Evolutionary conservation across 2,113 vertebrate species (phyloP).

Genomic region (Apaloderma vittatum): DNA sequence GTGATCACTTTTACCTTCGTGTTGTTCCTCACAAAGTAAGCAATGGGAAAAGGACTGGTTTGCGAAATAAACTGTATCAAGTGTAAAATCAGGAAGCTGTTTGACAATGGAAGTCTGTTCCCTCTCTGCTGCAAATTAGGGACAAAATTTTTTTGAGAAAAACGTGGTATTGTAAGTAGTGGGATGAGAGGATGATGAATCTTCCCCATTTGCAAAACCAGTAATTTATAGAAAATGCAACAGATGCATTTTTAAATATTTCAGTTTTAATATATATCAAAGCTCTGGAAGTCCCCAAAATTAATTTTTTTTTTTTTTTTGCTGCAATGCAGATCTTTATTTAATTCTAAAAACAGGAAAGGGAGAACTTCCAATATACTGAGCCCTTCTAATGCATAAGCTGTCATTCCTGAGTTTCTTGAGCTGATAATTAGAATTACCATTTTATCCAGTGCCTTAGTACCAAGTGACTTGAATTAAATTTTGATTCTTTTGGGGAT

Average conservation of each 20-base stretch:
- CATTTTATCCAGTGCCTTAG: constrained; percentile 14
- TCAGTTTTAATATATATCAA: neutral
- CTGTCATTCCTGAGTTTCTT: constrained; percentile 14
- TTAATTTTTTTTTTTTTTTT: neutral
- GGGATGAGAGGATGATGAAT: neutral
- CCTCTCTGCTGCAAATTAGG: neutral
- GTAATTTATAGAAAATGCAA: neutral
- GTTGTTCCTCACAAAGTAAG: neutral
- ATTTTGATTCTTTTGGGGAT: constrained; percentile 54
- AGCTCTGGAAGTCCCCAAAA: neutral
- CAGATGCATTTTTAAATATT: neutral
- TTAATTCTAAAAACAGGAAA: neutral
- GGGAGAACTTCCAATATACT: neutral
- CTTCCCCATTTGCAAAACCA: neutral
- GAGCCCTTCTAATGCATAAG: neutral
- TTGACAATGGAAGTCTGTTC: neutral
- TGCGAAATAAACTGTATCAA: neutral
- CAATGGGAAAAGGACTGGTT: neutral
- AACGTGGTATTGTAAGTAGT: neutral
- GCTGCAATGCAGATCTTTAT: constrained; percentile 14
- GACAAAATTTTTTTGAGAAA: neutral
- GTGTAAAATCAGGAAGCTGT: neutral
- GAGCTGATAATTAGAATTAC: constrained; percentile 51
- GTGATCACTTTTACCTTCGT: neutral
- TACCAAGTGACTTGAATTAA: constrained; percentile 61